Conservation (phyloP, 2,113 vertebrate genomes). For the Litocranius walleri region DNA sequence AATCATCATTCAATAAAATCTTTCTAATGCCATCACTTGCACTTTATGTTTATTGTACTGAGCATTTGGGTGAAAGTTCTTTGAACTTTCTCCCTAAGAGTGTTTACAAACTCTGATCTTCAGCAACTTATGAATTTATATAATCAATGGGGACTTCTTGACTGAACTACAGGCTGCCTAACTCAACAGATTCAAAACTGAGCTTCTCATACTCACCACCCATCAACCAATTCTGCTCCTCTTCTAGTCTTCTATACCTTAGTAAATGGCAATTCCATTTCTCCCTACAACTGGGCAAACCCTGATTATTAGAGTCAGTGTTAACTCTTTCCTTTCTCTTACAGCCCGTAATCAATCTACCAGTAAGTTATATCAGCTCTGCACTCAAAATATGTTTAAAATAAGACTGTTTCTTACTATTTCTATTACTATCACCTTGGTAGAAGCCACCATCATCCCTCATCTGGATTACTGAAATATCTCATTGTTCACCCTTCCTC, state of each 20-base stretch:
- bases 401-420: background rate
- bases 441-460: background rate
- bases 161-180: background rate
- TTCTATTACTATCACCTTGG: background rate
- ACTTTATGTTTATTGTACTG: background rate
- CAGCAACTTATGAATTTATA: conserved; percentile 1
- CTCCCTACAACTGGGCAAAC: background rate
- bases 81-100: conserved; percentile 2
- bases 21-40: background rate
- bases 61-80: background rate
- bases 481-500: background rate
- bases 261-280: background rate
- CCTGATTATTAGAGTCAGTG: background rate
- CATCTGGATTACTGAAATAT: background rate
- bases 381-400: background rate
- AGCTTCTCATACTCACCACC: background rate
- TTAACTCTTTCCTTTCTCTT: background rate
- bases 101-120: background rate
- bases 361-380: background rate
- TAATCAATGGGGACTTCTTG: background rate
- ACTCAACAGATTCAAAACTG: conserved; percentile 21
- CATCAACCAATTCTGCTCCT: background rate
- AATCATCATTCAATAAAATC: background rate
- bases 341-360: background rate
- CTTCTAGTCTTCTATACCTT: background rate